Evolutionary conservation across 2,113 vertebrate genomes (phyloP), one percentile per base, ranked within the genome.

Genomic region (Albula glossodonta): DNA sequence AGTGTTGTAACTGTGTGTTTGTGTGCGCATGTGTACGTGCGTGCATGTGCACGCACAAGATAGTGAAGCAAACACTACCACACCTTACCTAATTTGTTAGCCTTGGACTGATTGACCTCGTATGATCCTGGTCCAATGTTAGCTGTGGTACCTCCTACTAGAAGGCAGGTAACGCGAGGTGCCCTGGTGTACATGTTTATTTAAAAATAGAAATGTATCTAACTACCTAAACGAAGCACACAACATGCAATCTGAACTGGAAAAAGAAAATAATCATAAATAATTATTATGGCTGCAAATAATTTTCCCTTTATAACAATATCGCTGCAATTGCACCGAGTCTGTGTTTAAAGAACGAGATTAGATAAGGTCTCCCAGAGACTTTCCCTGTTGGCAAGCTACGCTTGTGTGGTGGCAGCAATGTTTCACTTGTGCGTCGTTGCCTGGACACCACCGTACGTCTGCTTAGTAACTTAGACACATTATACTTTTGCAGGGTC

Each of bases 111-210:
- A 31, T 11, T 86, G 56, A 94, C 83, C 2, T 92, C 85, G 78
- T 95, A 94, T 0, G 95, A 91, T 22, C 94, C 94, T 4, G 94
- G 94, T 11, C 95, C 95, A 7, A 94, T 90, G 1, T 86, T 5
- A 0, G 90, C 0, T 2, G 90, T 41, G 1, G 91, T 91, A n/a
- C 78, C 82, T 82, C 89, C 86, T 11, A 57, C 22, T 12, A 90
- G 17, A 51, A 86, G 0, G 66, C 80, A 85, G 11, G 92, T 94
- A 41, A 91, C 85, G 89, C 95, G 90, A 5, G 91, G 90, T 74
- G 92, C 91, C 57, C 93, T 90, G 15, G 83, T 90, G 50, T 93
- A 95, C 95, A 95, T 95, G 4, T 88, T 89, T 63, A 17, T 51
- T 31, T 79, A 31, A 31, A 15, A 81, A 15, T 81, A 1, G 2